phyloP scores from a whole-genome alignment of 2,113 vertebrate species.

The Cnemophilus loriae region DNA sequence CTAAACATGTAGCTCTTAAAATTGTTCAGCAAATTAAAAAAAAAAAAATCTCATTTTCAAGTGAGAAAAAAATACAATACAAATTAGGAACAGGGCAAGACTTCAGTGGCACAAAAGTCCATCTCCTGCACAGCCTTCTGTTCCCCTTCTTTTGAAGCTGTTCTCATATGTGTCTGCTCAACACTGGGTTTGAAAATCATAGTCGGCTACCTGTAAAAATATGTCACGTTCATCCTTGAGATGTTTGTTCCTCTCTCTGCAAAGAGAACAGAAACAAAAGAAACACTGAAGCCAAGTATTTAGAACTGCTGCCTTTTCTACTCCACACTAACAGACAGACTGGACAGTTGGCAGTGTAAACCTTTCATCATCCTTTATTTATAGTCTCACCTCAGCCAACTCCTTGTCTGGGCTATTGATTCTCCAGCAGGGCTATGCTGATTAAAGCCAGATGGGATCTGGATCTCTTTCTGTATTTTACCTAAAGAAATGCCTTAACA shows the following conservation, averaged over 20 bases:
- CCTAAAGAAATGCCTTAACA: not conserved
- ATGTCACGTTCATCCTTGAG: slow-evolving; percentile 87
- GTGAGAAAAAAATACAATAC: not conserved
- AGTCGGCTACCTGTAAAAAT: slow-evolving; percentile 68
- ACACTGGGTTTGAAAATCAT: not conserved
- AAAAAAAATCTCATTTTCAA: not conserved
- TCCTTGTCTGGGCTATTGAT: not conserved
- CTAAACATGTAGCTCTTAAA: not conserved
- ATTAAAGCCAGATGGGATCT: not conserved
- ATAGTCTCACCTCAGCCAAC: not conserved
- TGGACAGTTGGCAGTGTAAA: not conserved
- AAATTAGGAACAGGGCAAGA: not conserved
- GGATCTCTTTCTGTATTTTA: not conserved
- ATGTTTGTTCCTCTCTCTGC: slow-evolving; percentile 93
- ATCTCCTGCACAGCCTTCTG: not conserved
- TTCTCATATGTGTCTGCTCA: not conserved
- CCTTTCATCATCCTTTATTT: not conserved
- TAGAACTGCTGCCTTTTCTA: not conserved
- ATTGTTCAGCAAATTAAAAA: not conserved
- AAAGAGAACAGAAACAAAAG: not conserved
- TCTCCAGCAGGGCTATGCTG: not conserved
- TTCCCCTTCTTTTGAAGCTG: not conserved
- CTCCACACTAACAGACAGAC: not conserved
- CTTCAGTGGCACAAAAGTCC: not conserved
- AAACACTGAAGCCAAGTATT: not conserved